A percentile compares a stretch with the other conserved stretches of the same genome.
phyloP scores from a whole-genome alignment of 2,113 vertebrate species.

The Scortum barcoo region DNA sequence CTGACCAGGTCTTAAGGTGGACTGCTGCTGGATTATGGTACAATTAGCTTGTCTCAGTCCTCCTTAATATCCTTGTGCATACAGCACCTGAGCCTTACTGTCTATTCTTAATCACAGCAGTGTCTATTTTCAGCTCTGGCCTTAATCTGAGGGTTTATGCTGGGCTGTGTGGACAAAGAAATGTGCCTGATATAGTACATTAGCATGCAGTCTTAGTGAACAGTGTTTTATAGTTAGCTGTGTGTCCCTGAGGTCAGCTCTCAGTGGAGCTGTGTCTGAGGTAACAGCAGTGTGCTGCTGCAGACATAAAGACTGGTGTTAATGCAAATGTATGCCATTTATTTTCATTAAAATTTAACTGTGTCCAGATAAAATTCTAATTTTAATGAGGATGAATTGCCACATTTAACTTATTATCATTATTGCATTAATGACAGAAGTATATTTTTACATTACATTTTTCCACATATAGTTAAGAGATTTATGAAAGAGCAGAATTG shows the following conservation, averaged over 20 bases:
- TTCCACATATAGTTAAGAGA: neutral
- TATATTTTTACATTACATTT: conserved; percentile 9
- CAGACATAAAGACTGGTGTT: neutral
- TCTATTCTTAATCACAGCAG: conserved; percentile 30
- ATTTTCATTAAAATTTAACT: conserved; percentile 42
- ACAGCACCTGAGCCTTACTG: conserved; percentile 22
- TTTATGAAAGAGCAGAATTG: neutral
- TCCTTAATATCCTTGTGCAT: neutral
- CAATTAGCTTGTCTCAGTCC: conserved; percentile 2
- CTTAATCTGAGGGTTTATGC: conserved; percentile 55
- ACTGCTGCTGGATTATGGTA: neutral
- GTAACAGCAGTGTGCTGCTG: neutral
- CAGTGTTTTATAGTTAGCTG: conserved; percentile 10
- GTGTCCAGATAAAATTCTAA: conserved; percentile 7
- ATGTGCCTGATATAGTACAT: conserved; percentile 45
- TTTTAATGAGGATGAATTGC: conserved; percentile 45
- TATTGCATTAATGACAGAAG: conserved; percentile 6
- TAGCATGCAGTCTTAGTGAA: conserved; percentile 40
- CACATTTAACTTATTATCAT: conserved; percentile 10
- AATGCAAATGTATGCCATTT: conserved; percentile 45
- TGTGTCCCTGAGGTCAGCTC: conserved; percentile 29
- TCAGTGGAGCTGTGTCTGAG: conserved; percentile 20
- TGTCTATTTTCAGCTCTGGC: conserved; percentile 50
- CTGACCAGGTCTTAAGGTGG: neutral
- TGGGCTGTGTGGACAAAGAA: conserved; percentile 26